Evolutionary conservation across 2,797 vertebrate species (phyloP).

Genomic region (Acanthurus tractus): DNA sequence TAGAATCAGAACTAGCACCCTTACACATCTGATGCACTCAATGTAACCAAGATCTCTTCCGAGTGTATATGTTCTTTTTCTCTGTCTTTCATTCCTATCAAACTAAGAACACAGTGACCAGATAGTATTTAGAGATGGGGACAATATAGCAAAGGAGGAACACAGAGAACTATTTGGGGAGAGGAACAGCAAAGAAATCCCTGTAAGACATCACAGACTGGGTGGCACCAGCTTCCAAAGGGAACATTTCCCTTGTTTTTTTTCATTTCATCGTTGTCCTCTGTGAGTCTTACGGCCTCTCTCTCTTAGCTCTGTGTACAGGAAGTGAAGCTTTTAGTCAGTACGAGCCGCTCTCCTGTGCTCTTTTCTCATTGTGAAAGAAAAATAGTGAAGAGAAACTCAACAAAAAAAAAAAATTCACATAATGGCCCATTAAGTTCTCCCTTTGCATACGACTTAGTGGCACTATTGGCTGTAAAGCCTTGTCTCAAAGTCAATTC

Average conservation of each 20-base stretch:
- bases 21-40: too few species aligned
- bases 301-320: conserved; percentile 3
- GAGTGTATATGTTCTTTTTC: conserved; percentile 4
- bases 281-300: not conserved
- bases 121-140: conserved; percentile 28
- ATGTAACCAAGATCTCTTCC: not conserved
- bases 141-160: conserved; percentile 24
- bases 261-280: conserved; percentile 22
- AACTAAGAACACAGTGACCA: conserved; percentile 25
- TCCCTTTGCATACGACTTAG: conserved; percentile 28
- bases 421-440: conserved; percentile 43
- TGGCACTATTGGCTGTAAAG: conserved; percentile 20
- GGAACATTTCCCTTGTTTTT: not conserved
- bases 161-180: not conserved
- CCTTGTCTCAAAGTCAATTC: conserved; percentile 32
- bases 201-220: conserved; percentile 2
- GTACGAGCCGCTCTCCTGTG: not conserved
- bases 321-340: conserved; percentile 4
- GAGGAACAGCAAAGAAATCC: not conserved
- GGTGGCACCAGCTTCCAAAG: conserved; percentile 29
- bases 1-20: too few species aligned
- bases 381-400: conserved; percentile 22
- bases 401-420: conserved; percentile 15
- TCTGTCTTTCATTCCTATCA: conserved; percentile 7
- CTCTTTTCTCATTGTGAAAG: conserved; percentile 11